A percentile compares a stretch with the other conserved stretches of the same genome.
Conservation (phyloP, 2,888 invertebrate species). For the Palloptera scutellata region DNA sequence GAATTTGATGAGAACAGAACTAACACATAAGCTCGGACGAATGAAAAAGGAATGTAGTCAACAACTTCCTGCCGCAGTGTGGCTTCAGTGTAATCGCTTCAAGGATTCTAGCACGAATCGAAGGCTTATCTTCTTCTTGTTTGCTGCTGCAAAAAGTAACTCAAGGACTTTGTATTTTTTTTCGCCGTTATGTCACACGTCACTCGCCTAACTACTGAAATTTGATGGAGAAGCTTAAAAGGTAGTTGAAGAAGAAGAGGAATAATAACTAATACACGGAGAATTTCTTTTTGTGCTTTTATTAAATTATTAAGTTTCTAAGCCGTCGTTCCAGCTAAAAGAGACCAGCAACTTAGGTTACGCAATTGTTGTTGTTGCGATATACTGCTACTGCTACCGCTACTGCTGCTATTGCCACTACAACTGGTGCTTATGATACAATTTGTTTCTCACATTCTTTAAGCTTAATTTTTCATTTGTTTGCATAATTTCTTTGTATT, state of each 20-base stretch:
- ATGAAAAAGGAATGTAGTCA: background rate
- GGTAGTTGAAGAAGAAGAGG: no score
- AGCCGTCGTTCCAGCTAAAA: no score
- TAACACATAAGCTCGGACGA: background rate
- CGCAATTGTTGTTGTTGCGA: conserved; percentile 28
- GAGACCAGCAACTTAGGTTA: conserved; percentile 17
- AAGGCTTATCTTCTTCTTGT: no score
- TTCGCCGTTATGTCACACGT: background rate
- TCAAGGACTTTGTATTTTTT: conserved; percentile 1
- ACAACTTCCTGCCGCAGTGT: conserved; percentile 16
- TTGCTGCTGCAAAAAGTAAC: background rate
- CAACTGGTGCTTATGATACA: background rate
- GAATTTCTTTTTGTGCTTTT: no score
- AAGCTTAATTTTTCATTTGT: background rate
- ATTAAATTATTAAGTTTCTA: no score
- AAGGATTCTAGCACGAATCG: no score
- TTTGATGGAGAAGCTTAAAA: no score
- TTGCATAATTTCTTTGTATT: background rate
- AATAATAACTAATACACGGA: no score
- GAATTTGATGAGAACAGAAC: background rate
- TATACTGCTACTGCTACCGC: background rate
- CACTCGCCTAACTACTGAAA: no score
- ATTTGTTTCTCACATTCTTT: background rate
- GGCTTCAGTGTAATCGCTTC: background rate
- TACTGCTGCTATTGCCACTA: background rate